Percentiles rank a stretch among this genome's conserved stretches.
Evolutionary conservation across 2,797 vertebrate genomes (phyloP).

Genomic region (Caiman crocodilus): DNA sequence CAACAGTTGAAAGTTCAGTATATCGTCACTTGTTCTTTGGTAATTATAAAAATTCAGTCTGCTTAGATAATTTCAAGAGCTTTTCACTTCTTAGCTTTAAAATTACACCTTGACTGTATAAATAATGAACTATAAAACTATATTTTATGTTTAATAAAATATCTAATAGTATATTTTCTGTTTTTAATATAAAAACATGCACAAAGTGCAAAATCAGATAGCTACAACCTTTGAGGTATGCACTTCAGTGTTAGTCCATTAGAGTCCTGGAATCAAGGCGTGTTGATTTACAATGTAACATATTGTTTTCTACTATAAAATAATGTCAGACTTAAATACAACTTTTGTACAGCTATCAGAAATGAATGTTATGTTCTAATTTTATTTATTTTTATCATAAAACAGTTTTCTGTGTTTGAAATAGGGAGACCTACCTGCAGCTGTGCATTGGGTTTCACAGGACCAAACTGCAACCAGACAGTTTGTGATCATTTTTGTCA

Average conservation of each 20-base stretch:
- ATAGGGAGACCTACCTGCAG: conserved; percentile 94
- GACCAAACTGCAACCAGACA: conserved; percentile 90
- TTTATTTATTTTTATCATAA: conserved; percentile 4
- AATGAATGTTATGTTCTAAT: fast-evolving
- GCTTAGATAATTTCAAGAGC: not conserved
- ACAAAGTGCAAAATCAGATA: not conserved
- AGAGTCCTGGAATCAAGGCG: not conserved
- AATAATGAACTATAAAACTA: too few relatives aligned
- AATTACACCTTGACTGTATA: not conserved
- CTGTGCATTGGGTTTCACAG: conserved; percentile 92
- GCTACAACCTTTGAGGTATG: not conserved
- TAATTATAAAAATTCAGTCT: not conserved
- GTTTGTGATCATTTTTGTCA: conserved; percentile 94
- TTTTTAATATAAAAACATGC: not conserved
- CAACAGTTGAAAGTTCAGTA: fast-evolving
- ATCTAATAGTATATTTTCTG: too few relatives aligned
- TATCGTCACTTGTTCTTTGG: not conserved
- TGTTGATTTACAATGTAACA: not conserved
- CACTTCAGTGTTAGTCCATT: fast-evolving
- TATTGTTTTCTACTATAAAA: fast-evolving
- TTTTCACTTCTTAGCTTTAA: not conserved
- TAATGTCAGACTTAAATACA: fast-evolving
- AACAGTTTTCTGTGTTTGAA: not conserved
- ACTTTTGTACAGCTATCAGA: fast-evolving
- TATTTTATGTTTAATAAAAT: too few relatives aligned